phyloP scores from a whole-genome alignment of 1,140 invertebrate species.

The Mamestra configurata region DNA sequence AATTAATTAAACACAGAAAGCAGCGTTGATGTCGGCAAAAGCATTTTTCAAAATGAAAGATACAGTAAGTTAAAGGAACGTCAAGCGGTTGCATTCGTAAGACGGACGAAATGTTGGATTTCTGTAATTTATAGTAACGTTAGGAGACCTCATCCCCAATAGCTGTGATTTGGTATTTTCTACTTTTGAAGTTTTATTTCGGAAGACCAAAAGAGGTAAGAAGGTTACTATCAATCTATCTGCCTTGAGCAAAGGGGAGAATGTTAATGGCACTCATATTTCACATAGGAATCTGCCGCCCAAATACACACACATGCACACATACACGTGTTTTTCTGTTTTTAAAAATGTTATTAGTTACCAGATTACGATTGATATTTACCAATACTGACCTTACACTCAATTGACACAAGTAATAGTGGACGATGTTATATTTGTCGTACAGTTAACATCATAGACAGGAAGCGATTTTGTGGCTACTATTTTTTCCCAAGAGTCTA shows the following conservation, averaged over 20 bases:
- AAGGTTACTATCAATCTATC: constrained; percentile 1
- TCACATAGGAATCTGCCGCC: not conserved
- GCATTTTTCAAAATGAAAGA: not conserved
- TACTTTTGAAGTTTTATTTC: not conserved
- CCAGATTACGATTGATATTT: constrained; percentile 30
- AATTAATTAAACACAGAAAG: no score
- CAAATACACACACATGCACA: not conserved
- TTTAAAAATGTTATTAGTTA: not conserved
- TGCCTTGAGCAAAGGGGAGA: not conserved
- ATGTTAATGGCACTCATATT: not conserved
- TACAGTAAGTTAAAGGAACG: not conserved
- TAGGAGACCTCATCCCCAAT: constrained; percentile 22
- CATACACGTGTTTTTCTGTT: not conserved
- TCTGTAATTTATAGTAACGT: constrained; percentile 25
- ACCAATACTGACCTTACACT: constrained; percentile 70
- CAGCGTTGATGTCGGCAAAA: not conserved
- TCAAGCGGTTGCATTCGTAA: constrained; percentile 18
- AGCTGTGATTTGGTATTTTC: constrained; percentile 17
- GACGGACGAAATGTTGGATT: not conserved
- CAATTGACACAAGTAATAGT: constrained; percentile 71
- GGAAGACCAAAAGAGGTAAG: not conserved
- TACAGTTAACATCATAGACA: constrained; percentile 79
- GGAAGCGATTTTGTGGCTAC: constrained; percentile 65
- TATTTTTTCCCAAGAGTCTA: constrained; percentile 69
- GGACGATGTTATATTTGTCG: constrained; percentile 75